A percentile compares a stretch with the other conserved stretches of the same genome.
Conservation (phyloP, 2,113 vertebrate genomes). For the Saccopteryx leptura region DNA sequence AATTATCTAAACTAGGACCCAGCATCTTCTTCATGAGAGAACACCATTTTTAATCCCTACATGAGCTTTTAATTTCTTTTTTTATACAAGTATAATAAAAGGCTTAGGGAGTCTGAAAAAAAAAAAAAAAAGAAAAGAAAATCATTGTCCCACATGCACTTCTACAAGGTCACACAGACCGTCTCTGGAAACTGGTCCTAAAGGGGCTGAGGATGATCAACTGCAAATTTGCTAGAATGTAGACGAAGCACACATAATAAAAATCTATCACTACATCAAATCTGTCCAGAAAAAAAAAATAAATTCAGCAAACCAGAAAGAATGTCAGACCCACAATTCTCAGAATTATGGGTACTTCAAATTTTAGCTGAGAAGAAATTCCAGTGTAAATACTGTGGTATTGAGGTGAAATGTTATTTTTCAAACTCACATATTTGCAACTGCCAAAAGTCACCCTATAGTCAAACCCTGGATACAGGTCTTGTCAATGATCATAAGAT, state of each 20-base stretch:
- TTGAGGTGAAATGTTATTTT: slow-evolving; percentile 32
- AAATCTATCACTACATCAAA: slow-evolving; percentile 63
- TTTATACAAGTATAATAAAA: neutral
- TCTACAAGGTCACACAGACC: slow-evolving; percentile 60
- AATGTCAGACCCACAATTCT: neutral
- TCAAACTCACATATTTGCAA: neutral
- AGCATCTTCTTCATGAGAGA: neutral
- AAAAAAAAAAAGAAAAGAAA: slow-evolving; percentile 54
- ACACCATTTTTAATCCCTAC: slow-evolving; percentile 4
- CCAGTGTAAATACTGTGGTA: neutral
- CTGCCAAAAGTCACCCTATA: neutral
- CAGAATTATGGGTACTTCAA: slow-evolving; percentile 22
- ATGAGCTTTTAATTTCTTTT: neutral
- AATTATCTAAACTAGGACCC: neutral
- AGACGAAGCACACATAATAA: slow-evolving; percentile 42
- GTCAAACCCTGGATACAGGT: neutral
- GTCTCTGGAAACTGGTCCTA: slow-evolving; percentile 8
- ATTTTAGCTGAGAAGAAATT: slow-evolving; percentile 51
- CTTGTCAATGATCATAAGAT: neutral
- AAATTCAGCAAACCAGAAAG: slow-evolving; percentile 57
- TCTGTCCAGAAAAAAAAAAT: slow-evolving; percentile 59
- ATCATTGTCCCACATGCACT: neutral
- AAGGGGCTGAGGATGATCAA: slow-evolving; percentile 66
- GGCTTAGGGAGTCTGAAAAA: slow-evolving; percentile 56
- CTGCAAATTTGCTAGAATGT: slow-evolving; percentile 59